These are phyloP conservation scores for Tonatia bakeri DNA, from an alignment of 2,113 vertebrate genomes.

Conservation along the genomic window DNA sequence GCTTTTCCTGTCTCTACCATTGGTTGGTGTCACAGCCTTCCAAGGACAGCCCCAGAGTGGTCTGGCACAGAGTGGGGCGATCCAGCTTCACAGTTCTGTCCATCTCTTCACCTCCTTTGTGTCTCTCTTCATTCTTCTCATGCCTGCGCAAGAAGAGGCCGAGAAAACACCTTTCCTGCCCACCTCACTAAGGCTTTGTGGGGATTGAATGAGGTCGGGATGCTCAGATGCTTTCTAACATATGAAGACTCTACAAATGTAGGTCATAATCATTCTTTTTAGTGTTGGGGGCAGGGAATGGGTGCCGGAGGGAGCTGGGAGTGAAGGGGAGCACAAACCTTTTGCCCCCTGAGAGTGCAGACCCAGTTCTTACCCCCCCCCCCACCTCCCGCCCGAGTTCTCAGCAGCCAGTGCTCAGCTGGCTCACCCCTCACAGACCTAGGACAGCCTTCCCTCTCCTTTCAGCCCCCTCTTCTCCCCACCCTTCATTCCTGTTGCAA, in stretches of 20 bases:
- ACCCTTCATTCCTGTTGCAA: not conserved
- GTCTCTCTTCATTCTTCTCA: not conserved
- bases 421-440: not conserved
- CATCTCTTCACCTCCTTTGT: not conserved
- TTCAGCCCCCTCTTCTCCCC: not conserved
- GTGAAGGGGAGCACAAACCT: fast-evolving
- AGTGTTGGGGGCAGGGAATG: not conserved
- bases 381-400: no score
- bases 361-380: no score
- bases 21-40: not conserved
- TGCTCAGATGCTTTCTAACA: not conserved
- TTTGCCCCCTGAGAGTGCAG: not conserved
- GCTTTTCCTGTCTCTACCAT: not conserved
- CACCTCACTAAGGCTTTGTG: not conserved
- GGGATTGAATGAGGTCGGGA: not conserved
- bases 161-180: not conserved
- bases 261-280: not conserved
- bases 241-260: not conserved
- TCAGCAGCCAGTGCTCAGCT: no score
- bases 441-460: not conserved
- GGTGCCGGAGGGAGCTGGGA: not conserved
- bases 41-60: not conserved
- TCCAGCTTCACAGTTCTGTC: not conserved
- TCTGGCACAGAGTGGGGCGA: not conserved
- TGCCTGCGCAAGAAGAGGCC: not conserved